These are phyloP conservation scores for Phylloscopus collybita DNA, from an alignment of 2,797 vertebrate species.

Conservation along the genomic window DNA sequence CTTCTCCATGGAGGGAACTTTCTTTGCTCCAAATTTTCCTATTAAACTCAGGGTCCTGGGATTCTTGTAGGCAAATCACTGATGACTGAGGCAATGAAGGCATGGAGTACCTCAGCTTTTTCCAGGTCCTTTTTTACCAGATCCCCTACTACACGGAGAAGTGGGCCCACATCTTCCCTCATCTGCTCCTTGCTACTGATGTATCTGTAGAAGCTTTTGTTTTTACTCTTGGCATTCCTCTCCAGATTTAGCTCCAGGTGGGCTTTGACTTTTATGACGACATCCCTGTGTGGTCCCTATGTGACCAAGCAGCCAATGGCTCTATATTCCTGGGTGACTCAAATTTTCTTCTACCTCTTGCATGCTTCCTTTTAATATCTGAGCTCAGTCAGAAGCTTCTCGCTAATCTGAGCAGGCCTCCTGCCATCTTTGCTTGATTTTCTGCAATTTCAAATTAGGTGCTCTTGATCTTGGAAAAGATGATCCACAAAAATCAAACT, in stretches of 20 bases:
- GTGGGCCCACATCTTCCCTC: background rate
- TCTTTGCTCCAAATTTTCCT: background rate
- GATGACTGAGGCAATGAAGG: background rate
- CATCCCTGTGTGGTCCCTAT: fast-evolving
- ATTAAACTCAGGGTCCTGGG: background rate
- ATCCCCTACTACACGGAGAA: background rate
- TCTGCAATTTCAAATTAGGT: background rate
- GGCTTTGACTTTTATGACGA: background rate
- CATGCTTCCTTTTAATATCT: background rate
- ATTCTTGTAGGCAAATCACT: background rate
- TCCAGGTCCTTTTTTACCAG: background rate
- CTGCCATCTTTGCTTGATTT: background rate
- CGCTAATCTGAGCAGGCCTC: background rate
- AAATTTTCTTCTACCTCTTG: background rate
- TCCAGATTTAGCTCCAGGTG: background rate
- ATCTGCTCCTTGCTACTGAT: background rate
- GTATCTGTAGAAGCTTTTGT: background rate
- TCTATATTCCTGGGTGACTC: background rate
- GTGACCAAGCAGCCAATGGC: background rate
- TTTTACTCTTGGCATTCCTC: background rate
- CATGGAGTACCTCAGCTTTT: background rate
- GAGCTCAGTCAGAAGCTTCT: background rate
- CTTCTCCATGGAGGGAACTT: background rate
- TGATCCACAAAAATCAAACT: background rate
- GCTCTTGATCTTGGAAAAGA: background rate